Evolutionary conservation across 2,888 invertebrate species (phyloP).

Genomic region (Tenthredo mesomela): DNA sequence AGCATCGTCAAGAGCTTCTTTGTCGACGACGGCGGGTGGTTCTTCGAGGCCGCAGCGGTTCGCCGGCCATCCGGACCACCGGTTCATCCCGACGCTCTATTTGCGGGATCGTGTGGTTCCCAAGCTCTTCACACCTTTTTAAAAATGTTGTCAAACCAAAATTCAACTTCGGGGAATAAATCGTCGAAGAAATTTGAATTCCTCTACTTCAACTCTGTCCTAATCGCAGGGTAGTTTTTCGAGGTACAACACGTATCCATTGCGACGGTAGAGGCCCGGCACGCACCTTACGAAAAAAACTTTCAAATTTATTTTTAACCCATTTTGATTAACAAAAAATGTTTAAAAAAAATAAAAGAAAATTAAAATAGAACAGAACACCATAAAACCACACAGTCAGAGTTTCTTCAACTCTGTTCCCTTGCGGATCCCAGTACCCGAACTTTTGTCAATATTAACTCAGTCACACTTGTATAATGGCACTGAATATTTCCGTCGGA

Average conservation of each 20-base stretch:
- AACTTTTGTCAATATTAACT: background rate
- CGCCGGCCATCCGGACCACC: conserved; percentile 67
- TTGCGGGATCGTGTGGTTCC: background rate
- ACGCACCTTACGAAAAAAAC: background rate
- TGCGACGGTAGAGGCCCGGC: background rate
- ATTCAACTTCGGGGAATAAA: background rate
- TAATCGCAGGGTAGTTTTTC: background rate
- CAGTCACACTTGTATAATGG: background rate
- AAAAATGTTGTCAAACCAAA: background rate
- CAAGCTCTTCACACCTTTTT: background rate
- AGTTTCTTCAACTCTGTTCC: background rate
- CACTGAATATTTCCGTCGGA: background rate
- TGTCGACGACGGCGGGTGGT: conserved; percentile 72
- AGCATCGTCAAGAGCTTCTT: conserved; percentile 72
- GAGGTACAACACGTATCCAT: background rate
- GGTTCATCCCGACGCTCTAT: conserved; percentile 61
- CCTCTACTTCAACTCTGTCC: background rate
- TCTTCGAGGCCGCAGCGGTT: conserved; percentile 51
- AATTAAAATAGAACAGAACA: background rate
- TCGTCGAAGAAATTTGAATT: background rate
- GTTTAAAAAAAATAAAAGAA: too few relatives aligned
- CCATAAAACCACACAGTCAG: background rate
- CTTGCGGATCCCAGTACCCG: background rate
- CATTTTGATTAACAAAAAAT: background rate
- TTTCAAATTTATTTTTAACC: background rate